A percentile compares a stretch with the other conserved stretches of the same genome.
Conservation (phyloP, 2,888 invertebrate genomes). For the Trichacis sp. region DNA sequence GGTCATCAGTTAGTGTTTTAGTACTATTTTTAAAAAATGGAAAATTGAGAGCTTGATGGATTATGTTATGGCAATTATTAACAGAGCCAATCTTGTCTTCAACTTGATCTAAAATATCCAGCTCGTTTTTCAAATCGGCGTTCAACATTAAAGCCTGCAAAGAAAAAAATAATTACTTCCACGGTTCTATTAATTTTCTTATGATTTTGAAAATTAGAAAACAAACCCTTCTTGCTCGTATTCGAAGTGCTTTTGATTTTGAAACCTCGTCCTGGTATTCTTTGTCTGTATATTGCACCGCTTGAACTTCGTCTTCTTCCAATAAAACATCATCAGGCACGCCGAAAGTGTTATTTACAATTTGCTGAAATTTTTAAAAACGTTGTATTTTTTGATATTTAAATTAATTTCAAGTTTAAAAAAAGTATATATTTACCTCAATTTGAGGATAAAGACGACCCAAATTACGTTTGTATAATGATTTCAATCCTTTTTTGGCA, state of each 20-base stretch:
- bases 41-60: too few species aligned
- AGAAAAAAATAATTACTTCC: too few species aligned
- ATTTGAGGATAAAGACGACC: not conserved
- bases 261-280: conserved; percentile 44
- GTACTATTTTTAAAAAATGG: too few species aligned
- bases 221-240: conserved; percentile 43
- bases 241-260: conserved; percentile 45
- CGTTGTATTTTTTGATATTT: not conserved
- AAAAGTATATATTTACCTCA: not conserved
- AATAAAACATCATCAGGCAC: conserved; percentile 52
- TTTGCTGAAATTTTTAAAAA: conserved; percentile 44
- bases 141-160: too few species aligned
- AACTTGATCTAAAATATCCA: too few species aligned
- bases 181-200: not conserved
- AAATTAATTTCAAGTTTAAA: too few species aligned
- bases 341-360: conserved; percentile 44
- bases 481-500: too few species aligned
- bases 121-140: too few species aligned
- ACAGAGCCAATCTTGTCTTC: too few species aligned
- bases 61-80: too few species aligned
- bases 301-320: conserved; percentile 52
- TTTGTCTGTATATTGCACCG: conserved; percentile 45
- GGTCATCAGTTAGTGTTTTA: too few species aligned
- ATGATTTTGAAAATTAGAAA: not conserved
- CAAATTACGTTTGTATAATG: not conserved